Conservation (phyloP, 2,113 vertebrate species). For the Leptobrachium leishanense region DNA sequence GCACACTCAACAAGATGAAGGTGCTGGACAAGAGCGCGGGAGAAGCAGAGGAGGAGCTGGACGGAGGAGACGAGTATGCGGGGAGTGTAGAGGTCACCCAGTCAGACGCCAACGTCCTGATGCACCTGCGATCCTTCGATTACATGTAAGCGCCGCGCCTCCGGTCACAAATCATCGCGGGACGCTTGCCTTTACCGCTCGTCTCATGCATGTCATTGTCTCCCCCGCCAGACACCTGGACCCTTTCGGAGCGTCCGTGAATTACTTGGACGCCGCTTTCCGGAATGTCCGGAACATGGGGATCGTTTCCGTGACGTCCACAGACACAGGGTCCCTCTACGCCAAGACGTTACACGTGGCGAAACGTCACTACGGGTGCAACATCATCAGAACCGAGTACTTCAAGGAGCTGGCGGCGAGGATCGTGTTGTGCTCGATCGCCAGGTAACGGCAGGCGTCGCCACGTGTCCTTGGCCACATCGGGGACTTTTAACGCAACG, state of each 20-base stretch:
- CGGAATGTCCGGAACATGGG: slow-evolving; percentile 90
- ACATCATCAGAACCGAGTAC: slow-evolving; percentile 92
- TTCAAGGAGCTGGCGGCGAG: slow-evolving; percentile 91
- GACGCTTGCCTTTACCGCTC: background rate
- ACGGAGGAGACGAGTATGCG: slow-evolving; percentile 60
- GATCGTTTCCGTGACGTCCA: slow-evolving; percentile 91
- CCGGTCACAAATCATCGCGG: background rate
- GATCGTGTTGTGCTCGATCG: slow-evolving; percentile 80
- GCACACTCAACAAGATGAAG: slow-evolving; percentile 87
- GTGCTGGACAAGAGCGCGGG: slow-evolving; percentile 67
- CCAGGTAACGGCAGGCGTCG: slow-evolving; percentile 71
- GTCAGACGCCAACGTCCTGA: slow-evolving; percentile 96
- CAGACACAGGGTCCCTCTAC: slow-evolving; percentile 89
- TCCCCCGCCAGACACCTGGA: slow-evolving; percentile 83
- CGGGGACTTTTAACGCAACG: no score
- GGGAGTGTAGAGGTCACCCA: slow-evolving; percentile 86
- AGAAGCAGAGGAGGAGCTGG: slow-evolving; percentile 56
- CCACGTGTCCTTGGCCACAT: no score
- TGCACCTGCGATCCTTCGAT: slow-evolving; percentile 94
- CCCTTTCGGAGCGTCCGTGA: slow-evolving; percentile 89
- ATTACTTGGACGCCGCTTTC: slow-evolving; percentile 94
- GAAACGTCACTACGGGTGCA: slow-evolving; percentile 86
- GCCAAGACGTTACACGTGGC: slow-evolving; percentile 90
- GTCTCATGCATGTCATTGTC: slow-evolving; percentile 17
- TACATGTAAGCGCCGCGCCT: slow-evolving; percentile 83